phyloP scores from a whole-genome alignment of 1,140 invertebrate genomes.

The Bradysia coprophila region DNA sequence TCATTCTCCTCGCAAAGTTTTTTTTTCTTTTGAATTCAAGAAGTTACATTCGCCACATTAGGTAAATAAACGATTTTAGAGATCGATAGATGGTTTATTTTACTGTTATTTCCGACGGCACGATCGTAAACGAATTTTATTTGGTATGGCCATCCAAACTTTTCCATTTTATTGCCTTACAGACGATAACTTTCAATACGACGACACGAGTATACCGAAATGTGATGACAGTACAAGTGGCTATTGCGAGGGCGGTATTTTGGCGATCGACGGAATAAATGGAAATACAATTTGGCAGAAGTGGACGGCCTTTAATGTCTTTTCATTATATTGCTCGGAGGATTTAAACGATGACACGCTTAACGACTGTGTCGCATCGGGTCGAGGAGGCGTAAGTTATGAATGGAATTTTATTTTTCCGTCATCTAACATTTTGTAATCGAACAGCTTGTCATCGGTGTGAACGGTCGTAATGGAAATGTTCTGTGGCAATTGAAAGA shows the following conservation, averaged over 20 bases:
- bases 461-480: slow-evolving; percentile 46
- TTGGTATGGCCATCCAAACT: background rate
- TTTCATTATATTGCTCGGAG: slow-evolving; percentile 49
- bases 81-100: too few species aligned
- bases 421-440: background rate
- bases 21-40: too few species aligned
- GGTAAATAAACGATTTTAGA: too few species aligned
- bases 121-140: too few species aligned
- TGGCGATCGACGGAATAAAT: slow-evolving; percentile 53
- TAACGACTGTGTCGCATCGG: slow-evolving; percentile 54
- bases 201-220: slow-evolving; percentile 16
- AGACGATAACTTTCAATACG: slow-evolving; percentile 21
- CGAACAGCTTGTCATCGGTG: slow-evolving; percentile 39
- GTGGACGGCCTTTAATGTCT: slow-evolving; percentile 54
- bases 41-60: too few species aligned
- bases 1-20: too few species aligned
- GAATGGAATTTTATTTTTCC: background rate
- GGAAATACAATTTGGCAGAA: slow-evolving; percentile 58
- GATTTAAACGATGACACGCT: slow-evolving; percentile 53
- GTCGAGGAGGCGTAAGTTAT: slow-evolving; percentile 42
- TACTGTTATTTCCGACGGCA: too few species aligned
- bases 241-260: slow-evolving; percentile 52
- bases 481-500: slow-evolving; percentile 44
- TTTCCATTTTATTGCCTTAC: background rate
- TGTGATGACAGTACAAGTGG: slow-evolving; percentile 14